Conservation (phyloP, 2,888 invertebrate species). For the Microplitis deprimator region DNA sequence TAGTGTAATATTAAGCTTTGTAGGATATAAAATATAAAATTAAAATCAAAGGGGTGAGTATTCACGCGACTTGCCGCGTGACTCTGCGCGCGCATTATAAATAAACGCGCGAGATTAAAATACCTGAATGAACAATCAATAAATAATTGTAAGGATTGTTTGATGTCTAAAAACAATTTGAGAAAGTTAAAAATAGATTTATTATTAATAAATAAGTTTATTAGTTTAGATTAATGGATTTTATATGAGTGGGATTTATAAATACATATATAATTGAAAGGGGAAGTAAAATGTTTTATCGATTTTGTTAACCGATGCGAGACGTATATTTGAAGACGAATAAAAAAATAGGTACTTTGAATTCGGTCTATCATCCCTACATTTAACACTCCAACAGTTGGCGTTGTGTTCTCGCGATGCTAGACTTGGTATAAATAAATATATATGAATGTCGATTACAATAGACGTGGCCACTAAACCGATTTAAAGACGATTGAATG, state of each 20-base stretch:
- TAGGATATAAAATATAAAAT: conserved; percentile 17
- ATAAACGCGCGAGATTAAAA: conserved; percentile 1
- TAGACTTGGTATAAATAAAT: conserved; percentile 30
- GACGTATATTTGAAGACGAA: neutral
- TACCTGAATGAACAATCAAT: neutral
- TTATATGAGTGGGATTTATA: too few relatives aligned
- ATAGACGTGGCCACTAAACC: conserved; percentile 15
- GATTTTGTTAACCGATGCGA: conserved; percentile 19
- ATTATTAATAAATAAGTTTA: too few relatives aligned
- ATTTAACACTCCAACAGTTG: conserved; percentile 55
- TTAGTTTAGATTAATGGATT: too few relatives aligned
- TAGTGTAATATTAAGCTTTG: neutral
- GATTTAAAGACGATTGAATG: conserved; percentile 55
- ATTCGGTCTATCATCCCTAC: conserved; percentile 48
- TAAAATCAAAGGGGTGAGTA: conserved; percentile 24
- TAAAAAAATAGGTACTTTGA: neutral
- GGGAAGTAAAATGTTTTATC: conserved; percentile 4
- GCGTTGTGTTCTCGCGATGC: conserved; percentile 18
- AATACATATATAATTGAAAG: neutral
- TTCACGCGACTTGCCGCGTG: conserved; percentile 52
- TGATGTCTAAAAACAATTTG: neutral
- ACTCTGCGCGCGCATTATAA: conserved; percentile 29
- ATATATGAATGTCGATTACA: conserved; percentile 25
- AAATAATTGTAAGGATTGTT: neutral
- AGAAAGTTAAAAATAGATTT: too few relatives aligned